Conservation (phyloP, 1,140 invertebrate species). For the Drosophila bocki region DNA sequence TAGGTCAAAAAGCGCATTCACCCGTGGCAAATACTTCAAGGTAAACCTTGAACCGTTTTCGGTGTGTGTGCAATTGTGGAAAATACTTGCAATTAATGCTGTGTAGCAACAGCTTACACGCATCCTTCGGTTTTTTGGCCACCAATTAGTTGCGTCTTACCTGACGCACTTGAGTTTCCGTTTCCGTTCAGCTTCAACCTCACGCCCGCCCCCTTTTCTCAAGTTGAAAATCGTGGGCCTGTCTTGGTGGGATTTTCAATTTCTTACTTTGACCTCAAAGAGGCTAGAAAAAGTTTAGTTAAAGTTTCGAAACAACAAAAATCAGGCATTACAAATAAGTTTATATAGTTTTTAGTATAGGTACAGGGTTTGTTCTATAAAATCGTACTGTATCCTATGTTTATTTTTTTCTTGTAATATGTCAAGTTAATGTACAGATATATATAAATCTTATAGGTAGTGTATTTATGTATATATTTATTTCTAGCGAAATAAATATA, state of each 20-base stretch:
- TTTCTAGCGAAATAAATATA: no score
- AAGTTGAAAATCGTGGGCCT: constrained; percentile 10
- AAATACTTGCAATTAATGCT: constrained; percentile 57
- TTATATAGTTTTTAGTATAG: background rate
- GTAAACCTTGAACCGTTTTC: constrained; percentile 30
- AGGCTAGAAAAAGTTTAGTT: background rate
- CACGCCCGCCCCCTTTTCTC: background rate
- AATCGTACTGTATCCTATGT: no score
- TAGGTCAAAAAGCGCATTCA: constrained; percentile 77
- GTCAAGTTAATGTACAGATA: no score
- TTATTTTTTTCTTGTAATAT: no score
- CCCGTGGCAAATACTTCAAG: constrained; percentile 41
- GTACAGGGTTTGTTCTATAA: no score
- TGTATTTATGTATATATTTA: no score
- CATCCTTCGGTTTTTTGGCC: constrained; percentile 30
- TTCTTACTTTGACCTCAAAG: background rate
- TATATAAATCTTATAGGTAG: no score
- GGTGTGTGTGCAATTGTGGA: constrained; percentile 36
- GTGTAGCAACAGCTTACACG: constrained; percentile 24
- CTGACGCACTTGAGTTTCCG: constrained; percentile 20
- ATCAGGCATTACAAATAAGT: background rate
- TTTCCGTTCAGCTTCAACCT: background rate
- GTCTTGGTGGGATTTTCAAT: constrained; percentile 1
- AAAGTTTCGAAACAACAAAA: background rate
- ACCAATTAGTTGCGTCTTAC: constrained; percentile 51